Base-by-base conservation (phyloP, 2,888 invertebrate species). In the Nomada goodeniana region DNA sequence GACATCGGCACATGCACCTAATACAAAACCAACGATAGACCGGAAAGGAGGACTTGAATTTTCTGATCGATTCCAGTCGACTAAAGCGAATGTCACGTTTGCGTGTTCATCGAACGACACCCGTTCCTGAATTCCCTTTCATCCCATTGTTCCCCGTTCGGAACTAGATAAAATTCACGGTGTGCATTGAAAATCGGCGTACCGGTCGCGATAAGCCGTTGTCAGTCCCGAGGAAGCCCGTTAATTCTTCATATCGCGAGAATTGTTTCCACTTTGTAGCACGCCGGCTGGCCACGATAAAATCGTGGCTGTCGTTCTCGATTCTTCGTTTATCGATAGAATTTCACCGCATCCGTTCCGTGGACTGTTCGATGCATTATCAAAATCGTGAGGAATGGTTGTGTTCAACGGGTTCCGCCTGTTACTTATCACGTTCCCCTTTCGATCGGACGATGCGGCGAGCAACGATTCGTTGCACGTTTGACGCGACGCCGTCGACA, bases 381-480 rank as follows among this genome's bases (percentile, higher is more conserved):
- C 55, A 23, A 74, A 71, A 57, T 50, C 69, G 50, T 67, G 44
- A 59, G 50, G 36, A 57, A 75, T 52, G 63, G 57, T 67, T 70
- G 70, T 70, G 70, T 20, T 29, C 59, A 1, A 52, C 29, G 15
- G 15, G 10, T 29, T 13, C 23, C 29, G 1, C 2, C 15, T 47
- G 15, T 18, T 36, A 29, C 55, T 68, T 74, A 42, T 79, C 74
- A 44, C 74, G 53, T 74, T 60, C 65, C 57, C 78, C 50, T 80
- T 23, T 74, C 55, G 7, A 74, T 73, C 57, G n/a, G 47, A 15
- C 20, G 11, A n/a, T 50, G 53, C 26, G 52, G 23, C 2, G n/a
- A 50, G 47, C 42, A 68, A 53, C 57, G 23, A 85, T 74, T 75
- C 71, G 18, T 11, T 29, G 23, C 75, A 65, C 77, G 61, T 87